Base-by-base conservation (phyloP, 2,797 vertebrate species). In the Poeciliopsis presidionis region DNA sequence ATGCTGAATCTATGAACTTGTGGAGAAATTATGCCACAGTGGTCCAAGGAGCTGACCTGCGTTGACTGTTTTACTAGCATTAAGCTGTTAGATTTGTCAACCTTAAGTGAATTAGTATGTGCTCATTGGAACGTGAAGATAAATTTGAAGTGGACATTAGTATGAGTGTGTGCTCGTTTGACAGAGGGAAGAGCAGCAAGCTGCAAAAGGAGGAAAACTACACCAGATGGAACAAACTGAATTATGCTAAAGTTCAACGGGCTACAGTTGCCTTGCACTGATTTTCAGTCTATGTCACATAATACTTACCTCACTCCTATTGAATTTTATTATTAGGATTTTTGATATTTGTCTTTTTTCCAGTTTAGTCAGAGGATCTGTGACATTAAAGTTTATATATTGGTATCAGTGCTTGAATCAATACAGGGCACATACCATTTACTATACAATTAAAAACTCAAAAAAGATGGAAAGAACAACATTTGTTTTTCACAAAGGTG, bases 1-100 rank as follows among this genome's bases (percentile, higher is more conserved):
- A 85, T 84, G 78, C 57, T 74, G 90, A 89, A 89, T 89, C 74
- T 78, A 86, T 93, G 90, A 88, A 88, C 89, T 84, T 16, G 43
- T 28, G 74, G 82, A 74, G 73, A 78, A 81, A 84, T 80, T 86
- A 88, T 22, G 73, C 86, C 73, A 84, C 83, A 16, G 82, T 20
- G 81, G 89, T 80, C 69, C 67, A 75, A 78, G 36, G 65, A 86
- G 59, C 82, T 70, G 77, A 82, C 72, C 82, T 63, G 73, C 86
- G 75, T 75, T 67, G 90, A 88, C 85, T 79, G 87, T 80, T 89
- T 82, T 72, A 18, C 36, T 77, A 43, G 46, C 80, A 72, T 76
- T 51, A 9, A 71, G 74, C 83, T 73, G 81, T 47, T 69, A 76
- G 86, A 77, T 91, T 87, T 86, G 86, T 91, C 87, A 88, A 80